Conservation (phyloP, 2,797 vertebrate species). For the Ibycter americanus region DNA sequence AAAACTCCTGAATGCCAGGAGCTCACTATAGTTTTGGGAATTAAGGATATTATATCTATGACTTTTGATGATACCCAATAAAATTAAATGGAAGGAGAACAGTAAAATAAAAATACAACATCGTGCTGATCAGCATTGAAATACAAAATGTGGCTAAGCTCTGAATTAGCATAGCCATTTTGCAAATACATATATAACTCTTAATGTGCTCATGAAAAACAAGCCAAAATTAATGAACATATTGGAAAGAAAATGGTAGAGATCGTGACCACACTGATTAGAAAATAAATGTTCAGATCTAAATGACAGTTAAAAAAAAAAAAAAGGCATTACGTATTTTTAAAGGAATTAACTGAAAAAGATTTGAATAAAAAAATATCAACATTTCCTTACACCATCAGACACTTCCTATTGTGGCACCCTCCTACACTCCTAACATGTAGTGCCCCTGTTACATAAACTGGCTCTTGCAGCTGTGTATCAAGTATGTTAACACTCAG, state of each 20-base stretch:
- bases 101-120: neutral
- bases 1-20: neutral
- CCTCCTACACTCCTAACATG: neutral
- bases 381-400: neutral
- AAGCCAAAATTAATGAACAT: neutral
- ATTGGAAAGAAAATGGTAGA: neutral
- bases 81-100: neutral
- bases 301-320: neutral
- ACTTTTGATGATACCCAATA: neutral
- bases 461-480: neutral
- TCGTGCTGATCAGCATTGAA: neutral
- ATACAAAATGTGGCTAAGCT: neutral
- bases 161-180: neutral
- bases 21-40: neutral
- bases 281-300: neutral
- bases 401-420: neutral
- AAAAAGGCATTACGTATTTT: neutral
- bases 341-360: neutral
- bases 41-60: neutral
- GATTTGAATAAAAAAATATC: neutral
- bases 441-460: neutral
- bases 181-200: neutral
- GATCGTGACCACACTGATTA: neutral
- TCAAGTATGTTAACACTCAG: neutral
- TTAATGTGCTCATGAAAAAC: fast-evolving